Evolutionary conservation across 2,888 invertebrate genomes (phyloP).

Genomic region (Cerceris ruficornis): DNA sequence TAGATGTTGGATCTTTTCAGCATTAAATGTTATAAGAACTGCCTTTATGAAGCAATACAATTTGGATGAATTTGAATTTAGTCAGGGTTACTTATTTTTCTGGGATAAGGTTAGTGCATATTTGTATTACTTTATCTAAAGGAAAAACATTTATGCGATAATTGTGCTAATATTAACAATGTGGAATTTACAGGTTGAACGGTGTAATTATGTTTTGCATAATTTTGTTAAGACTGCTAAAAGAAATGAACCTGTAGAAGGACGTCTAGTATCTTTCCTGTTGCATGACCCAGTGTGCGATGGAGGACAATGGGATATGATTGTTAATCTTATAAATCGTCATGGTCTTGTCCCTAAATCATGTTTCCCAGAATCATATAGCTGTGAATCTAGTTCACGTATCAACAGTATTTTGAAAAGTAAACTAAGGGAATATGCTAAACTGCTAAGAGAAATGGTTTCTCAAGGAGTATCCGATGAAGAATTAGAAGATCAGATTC

Average conservation of each 20-base stretch:
- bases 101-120: conserved; percentile 89
- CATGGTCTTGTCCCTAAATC: conserved; percentile 95
- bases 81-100: conserved; percentile 93
- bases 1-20: conserved; percentile 95
- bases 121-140: neutral
- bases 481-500: conserved; percentile 85
- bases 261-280: conserved; percentile 90
- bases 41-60: conserved; percentile 92
- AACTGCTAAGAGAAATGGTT: conserved; percentile 87
- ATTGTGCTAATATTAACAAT: neutral
- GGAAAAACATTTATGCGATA: neutral
- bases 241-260: conserved; percentile 89
- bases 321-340: conserved; percentile 92
- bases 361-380: conserved; percentile 92
- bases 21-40: conserved; percentile 91
- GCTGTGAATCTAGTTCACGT: conserved; percentile 88
- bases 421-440: conserved; percentile 93
- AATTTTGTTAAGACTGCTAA: conserved; percentile 90
- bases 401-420: conserved; percentile 92
- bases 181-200: conserved; percentile 85
- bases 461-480: conserved; percentile 85
- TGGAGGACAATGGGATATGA: conserved; percentile 97
- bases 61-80: conserved; percentile 95
- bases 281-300: conserved; percentile 91
- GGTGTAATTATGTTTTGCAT: conserved; percentile 92